Conservation (phyloP, 2,797 vertebrate species). For the Balearica regulorum region DNA sequence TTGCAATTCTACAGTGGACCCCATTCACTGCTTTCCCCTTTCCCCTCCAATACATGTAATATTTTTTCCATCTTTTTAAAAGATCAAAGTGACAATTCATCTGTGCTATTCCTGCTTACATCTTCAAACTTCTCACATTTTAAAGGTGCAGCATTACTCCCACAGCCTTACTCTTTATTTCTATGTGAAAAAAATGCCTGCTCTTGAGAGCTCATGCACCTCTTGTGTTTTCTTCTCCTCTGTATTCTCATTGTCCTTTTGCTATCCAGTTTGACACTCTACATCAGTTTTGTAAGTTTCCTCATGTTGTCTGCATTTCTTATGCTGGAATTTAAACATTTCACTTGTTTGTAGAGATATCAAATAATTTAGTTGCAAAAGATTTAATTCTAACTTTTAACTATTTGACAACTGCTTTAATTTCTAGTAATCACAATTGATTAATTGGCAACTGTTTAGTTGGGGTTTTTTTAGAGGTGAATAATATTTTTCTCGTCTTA, state of each 20-base stretch:
- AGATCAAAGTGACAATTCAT: background rate
- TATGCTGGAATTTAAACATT: background rate
- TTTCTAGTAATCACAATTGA: background rate
- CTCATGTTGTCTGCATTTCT: background rate
- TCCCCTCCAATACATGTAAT: background rate
- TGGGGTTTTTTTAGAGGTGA: rapidly evolving
- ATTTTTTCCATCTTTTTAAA: background rate
- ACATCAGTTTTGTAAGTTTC: background rate
- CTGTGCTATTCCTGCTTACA: background rate
- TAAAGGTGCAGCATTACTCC: background rate
- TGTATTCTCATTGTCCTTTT: background rate
- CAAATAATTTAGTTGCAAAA: background rate
- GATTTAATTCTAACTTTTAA: background rate
- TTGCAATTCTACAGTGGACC: background rate
- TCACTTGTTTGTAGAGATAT: background rate
- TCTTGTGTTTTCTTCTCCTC: background rate
- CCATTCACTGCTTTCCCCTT: background rate
- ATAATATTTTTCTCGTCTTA: background rate
- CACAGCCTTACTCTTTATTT: background rate
- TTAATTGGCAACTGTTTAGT: background rate
- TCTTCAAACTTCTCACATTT: background rate
- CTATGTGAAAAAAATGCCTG: background rate
- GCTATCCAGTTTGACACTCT: background rate
- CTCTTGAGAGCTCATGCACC: background rate
- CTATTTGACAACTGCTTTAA: background rate